A percentile compares a stretch with the other conserved stretches of the same genome.
These are phyloP conservation scores for Salpingus planirostris DNA, from an alignment of 2,888 invertebrate species.

Conservation along the genomic window DNA sequence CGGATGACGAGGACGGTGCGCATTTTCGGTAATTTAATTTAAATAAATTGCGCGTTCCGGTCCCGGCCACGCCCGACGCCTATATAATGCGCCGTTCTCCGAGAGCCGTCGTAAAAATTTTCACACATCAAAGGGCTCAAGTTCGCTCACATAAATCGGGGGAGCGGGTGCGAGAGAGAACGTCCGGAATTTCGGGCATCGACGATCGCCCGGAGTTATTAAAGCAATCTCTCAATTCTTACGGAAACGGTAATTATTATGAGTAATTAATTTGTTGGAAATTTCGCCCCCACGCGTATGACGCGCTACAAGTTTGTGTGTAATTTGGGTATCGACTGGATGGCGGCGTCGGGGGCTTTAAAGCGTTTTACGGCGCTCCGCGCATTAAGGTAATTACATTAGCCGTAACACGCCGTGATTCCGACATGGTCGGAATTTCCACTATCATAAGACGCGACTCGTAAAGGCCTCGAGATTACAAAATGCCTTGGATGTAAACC, in stretches of 20 bases:
- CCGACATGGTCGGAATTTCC: conserved; percentile 14
- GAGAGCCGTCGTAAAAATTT: no score
- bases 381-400: conserved; percentile 14
- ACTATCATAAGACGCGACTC: conserved; percentile 10
- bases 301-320: background rate
- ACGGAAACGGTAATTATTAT: conserved; percentile 1
- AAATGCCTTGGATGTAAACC: conserved; percentile 10
- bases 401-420: conserved; percentile 10
- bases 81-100: no score
- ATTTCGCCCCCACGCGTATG: background rate
- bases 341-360: conserved; percentile 4
- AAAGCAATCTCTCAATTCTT: no score
- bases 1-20: no score
- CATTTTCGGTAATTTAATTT: no score
- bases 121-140: no score
- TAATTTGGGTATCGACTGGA: conserved; percentile 4
- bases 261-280: conserved; percentile 4
- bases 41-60: no score
- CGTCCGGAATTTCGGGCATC: no score
- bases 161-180: no score
- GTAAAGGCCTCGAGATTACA: conserved; percentile 10
- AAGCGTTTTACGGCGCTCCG: conserved; percentile 10
- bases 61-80: no score
- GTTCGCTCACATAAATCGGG: no score
- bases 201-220: no score